Conservation (phyloP, 2,797 vertebrate genomes). For the Oreonectes daqikongensis region DNA sequence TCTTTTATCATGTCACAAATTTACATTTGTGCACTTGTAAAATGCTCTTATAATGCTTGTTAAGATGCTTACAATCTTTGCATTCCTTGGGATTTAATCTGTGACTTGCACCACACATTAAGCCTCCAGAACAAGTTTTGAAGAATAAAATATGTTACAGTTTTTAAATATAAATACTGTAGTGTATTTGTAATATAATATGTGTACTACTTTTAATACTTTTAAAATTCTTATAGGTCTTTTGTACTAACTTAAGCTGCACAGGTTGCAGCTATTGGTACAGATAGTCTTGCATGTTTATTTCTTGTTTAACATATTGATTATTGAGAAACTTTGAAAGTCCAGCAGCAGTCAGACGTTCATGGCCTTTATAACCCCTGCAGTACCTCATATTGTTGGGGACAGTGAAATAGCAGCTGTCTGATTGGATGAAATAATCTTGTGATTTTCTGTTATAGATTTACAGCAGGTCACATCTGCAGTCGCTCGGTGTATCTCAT, state of each 20-base stretch:
- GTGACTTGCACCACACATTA: too few species aligned
- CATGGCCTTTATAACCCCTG: background rate
- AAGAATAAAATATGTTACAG: too few species aligned
- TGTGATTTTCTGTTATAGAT: background rate
- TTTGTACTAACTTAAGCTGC: background rate
- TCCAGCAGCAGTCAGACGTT: background rate
- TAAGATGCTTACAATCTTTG: too few species aligned
- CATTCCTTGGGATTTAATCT: too few species aligned
- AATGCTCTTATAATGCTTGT: too few species aligned
- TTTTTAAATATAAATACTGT: too few species aligned
- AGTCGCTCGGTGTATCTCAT: background rate
- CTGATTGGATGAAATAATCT: background rate
- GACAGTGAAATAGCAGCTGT: background rate
- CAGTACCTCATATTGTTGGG: background rate
- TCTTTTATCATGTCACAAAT: too few species aligned
- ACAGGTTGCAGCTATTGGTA: background rate
- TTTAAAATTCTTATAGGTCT: too few species aligned
- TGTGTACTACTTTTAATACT: too few species aligned
- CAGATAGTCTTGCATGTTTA: background rate
- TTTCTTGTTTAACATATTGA: slow-evolving; percentile 1
- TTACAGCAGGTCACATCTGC: background rate
- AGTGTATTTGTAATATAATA: too few species aligned
- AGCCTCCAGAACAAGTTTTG: too few species aligned
- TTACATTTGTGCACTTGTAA: too few species aligned
- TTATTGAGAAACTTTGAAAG: background rate